phyloP scores from a whole-genome alignment of 2,888 invertebrate genomes.

The Aphidius colemani region DNA sequence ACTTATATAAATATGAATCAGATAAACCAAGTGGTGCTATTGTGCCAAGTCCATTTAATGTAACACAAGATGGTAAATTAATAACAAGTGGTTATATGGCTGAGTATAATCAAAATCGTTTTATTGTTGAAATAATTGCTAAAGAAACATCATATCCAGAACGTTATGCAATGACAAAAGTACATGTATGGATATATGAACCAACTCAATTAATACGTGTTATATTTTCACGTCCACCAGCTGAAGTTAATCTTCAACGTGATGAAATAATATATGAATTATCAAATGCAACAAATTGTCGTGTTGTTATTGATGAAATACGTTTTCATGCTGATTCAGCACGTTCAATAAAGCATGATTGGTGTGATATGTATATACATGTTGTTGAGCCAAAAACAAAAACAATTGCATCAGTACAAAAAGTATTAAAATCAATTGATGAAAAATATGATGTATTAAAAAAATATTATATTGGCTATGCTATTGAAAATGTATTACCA shows the following conservation, averaged over 20 bases:
- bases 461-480: slow-evolving; percentile 75
- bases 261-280: slow-evolving; percentile 74
- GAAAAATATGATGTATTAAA: slow-evolving; percentile 84
- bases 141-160: slow-evolving; percentile 81
- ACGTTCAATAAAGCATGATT: slow-evolving; percentile 70
- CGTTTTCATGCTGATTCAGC: slow-evolving; percentile 73
- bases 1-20: slow-evolving; percentile 79
- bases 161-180: slow-evolving; percentile 75
- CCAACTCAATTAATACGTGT: slow-evolving; percentile 81
- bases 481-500: slow-evolving; percentile 76
- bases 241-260: slow-evolving; percentile 73
- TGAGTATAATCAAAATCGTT: slow-evolving; percentile 87
- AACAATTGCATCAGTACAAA: slow-evolving; percentile 77
- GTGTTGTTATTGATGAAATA: slow-evolving; percentile 80
- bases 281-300: slow-evolving; percentile 75
- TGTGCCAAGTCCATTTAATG: slow-evolving; percentile 85
- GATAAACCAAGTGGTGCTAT: slow-evolving; percentile 81
- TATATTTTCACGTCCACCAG: slow-evolving; percentile 80
- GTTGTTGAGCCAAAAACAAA: slow-evolving; percentile 77
- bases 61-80: slow-evolving; percentile 73
- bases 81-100: slow-evolving; percentile 82
- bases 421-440: slow-evolving; percentile 80
- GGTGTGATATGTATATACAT: slow-evolving; percentile 85
- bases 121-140: slow-evolving; percentile 82
- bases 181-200: slow-evolving; percentile 90